Evolutionary conservation across 2,888 invertebrate genomes (phyloP), one percentile per base, ranked within the genome.

Genomic region (Platycheirus albimanus): DNA sequence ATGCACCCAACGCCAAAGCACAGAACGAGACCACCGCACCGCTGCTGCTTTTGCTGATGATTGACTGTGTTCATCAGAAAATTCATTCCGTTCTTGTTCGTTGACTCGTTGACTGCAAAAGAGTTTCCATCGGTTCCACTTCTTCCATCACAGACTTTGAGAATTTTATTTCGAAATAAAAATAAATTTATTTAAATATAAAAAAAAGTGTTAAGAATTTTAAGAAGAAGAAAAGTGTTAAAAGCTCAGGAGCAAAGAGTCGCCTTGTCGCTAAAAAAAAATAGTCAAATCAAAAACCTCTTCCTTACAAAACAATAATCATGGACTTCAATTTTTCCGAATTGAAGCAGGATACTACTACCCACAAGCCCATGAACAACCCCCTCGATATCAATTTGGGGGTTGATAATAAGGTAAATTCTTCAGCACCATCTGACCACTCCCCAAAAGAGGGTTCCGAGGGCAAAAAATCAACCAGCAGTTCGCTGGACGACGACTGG

Each of bases 321-420:
- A 90, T 90, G 90, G 90, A 90, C 87, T 86, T 87, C 15, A 89
- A 89, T 86, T 89, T 89, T 70, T 87, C 87, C 33, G 84, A 84
- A 84, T 66, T 71, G 69, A 84, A 84, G 84, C 74, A 84, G 75
- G 89, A 90, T 75, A 85, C n/a, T n/a, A n/a, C n/a, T n/a, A n/a
- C 88, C 54, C 89, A 90, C 52, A 88, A 88, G 80, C 88, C 89
- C 78, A 89, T 89, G 7, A 87, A 86, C 45, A 86, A 87, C 51
- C 88, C 88, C 63, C 86, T 86, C 61, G 88, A 87, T 24, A n/a
- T 83, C 49, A 88, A 88, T 64, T 86, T 89, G 19, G 86, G 86
- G 69, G 86, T 86, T 47, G 86, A 85, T 41, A 86, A 85, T 49
- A 85, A 86, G 84, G 85, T 76, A 79, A 54, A 66, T 79, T 56